Evolutionary conservation across 2,797 vertebrate species (phyloP).

Genomic region (Falco peregrinus): DNA sequence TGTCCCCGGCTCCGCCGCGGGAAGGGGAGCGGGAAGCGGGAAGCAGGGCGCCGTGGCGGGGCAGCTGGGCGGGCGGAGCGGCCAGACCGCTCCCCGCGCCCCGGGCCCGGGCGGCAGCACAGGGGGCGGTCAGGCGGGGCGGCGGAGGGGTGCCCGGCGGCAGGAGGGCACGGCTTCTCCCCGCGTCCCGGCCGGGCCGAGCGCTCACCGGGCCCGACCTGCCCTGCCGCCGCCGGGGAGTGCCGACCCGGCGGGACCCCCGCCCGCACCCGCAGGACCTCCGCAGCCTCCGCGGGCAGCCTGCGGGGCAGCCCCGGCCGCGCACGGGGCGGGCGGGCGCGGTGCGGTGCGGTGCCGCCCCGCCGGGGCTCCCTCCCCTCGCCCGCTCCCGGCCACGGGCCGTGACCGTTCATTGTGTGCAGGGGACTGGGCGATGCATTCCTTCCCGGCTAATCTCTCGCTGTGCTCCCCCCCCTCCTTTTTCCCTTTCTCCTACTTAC

Average conservation of each 20-base stretch:
- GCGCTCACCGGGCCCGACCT: neutral
- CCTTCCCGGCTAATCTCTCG: neutral
- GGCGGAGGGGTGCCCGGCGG: neutral
- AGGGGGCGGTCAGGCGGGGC: too few relatives aligned
- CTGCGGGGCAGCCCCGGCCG: too few relatives aligned
- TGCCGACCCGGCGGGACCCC: too few relatives aligned
- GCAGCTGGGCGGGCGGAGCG: neutral
- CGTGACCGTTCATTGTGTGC: neutral
- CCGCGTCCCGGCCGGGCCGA: neutral
- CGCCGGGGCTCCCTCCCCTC: neutral
- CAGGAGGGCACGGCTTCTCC: too few relatives aligned
- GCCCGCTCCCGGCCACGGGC: neutral
- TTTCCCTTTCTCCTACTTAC: constrained; percentile 25
- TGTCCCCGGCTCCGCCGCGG: neutral
- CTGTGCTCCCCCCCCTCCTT: neutral
- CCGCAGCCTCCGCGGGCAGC: neutral
- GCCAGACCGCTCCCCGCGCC: neutral
- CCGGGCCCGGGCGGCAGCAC: too few relatives aligned
- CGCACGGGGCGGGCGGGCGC: neutral
- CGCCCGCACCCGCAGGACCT: neutral
- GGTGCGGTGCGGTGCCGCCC: neutral
- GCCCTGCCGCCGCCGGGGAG: neutral
- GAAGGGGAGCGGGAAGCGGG: neutral
- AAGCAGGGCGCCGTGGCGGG: neutral
- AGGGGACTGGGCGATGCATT: neutral